Conservation (phyloP, 2,113 vertebrate genomes). For the Colius striatus region DNA sequence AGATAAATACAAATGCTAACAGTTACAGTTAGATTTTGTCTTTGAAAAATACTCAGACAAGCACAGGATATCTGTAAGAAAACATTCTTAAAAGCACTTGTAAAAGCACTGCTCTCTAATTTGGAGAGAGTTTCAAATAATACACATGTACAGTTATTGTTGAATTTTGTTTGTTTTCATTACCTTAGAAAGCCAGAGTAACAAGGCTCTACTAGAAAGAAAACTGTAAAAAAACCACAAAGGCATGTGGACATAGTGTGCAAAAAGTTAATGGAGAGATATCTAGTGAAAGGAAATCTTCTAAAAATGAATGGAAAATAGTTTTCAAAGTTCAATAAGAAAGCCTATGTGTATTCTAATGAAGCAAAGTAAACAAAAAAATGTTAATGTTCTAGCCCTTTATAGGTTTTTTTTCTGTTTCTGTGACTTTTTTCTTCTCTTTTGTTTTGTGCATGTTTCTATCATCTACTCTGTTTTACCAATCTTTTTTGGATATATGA, state of each 20-base stretch:
- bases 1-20: background rate
- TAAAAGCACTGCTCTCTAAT: background rate
- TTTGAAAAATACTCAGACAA: background rate
- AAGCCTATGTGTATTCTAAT: background rate
- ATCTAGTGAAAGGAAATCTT: background rate
- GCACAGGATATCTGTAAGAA: background rate
- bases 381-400: background rate
- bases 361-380: background rate
- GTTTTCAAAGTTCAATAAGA: background rate
- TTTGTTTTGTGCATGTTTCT: background rate
- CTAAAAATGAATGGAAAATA: background rate
- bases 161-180: background rate
- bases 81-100: constrained; percentile 8
- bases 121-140: background rate
- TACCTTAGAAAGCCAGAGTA: background rate
- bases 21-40: background rate
- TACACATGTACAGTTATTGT: background rate
- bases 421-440: background rate
- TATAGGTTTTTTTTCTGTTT: background rate
- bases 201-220: background rate
- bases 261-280: background rate
- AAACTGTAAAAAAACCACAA: background rate
- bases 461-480: background rate
- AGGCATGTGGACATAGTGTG: background rate
- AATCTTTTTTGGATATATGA: background rate